Conservation (phyloP, 2,113 vertebrate species). For the Globicephala melas region DNA sequence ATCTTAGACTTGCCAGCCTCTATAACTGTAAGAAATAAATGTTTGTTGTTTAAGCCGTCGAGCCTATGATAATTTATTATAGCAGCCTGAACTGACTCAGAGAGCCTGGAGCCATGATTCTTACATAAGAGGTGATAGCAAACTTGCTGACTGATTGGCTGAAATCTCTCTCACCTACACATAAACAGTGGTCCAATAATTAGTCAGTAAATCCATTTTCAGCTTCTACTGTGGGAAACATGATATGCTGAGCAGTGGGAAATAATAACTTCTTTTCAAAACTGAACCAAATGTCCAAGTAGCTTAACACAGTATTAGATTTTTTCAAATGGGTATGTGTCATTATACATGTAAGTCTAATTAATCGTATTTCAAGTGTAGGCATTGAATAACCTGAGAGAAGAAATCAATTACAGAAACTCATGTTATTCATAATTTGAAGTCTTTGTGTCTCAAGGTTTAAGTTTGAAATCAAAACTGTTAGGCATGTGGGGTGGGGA, state of each 20-base stretch:
- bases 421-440: neutral
- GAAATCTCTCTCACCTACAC: neutral
- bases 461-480: neutral
- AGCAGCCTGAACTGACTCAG: neutral
- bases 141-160: neutral
- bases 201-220: neutral
- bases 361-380: slow-evolving; percentile 15
- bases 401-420: slow-evolving; percentile 37
- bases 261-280: neutral
- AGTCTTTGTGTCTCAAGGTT: neutral
- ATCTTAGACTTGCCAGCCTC: neutral
- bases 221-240: neutral
- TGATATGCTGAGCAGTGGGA: neutral
- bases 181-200: neutral
- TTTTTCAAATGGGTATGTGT: neutral
- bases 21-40: neutral
- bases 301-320: neutral
- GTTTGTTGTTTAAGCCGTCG: neutral
- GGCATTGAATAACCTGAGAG: neutral
- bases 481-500: neutral
- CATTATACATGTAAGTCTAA: neutral
- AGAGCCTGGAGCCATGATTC: neutral
- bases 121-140: neutral
- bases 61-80: neutral
- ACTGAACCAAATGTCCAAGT: neutral